Evolutionary conservation across 2,888 invertebrate genomes (phyloP).

Genomic region (Heliconius charithonia): DNA sequence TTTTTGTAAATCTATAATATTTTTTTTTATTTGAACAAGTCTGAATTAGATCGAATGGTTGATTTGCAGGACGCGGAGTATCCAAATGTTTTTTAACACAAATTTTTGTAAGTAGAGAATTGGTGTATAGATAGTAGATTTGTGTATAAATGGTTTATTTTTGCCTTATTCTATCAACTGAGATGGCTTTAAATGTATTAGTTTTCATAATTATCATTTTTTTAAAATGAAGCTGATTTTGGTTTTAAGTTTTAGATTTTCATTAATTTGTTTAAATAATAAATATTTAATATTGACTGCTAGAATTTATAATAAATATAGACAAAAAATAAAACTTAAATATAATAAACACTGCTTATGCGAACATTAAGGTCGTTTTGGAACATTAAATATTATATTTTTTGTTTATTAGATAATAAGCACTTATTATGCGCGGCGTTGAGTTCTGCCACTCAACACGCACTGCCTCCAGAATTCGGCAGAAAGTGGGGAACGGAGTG

Average conservation of each 20-base stretch:
- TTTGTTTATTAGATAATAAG: too few relatives aligned
- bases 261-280: background rate
- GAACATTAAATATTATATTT: background rate
- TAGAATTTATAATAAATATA: too few relatives aligned
- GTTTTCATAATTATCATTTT: background rate
- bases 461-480: too few relatives aligned
- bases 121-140: constrained; percentile 58
- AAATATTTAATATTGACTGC: too few relatives aligned
- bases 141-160: constrained; percentile 45
- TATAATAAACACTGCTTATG: background rate
- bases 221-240: too few relatives aligned
- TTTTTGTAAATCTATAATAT: background rate
- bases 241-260: background rate
- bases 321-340: background rate
- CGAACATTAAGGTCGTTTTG: background rate
- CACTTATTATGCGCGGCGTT: too few relatives aligned
- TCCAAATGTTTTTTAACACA: constrained; percentile 80
- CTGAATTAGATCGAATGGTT: constrained; percentile 79
- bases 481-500: too few relatives aligned
- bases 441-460: too few relatives aligned
- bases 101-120: constrained; percentile 70
- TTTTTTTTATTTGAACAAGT: background rate
- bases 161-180: constrained; percentile 41
- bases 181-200: constrained; percentile 26
- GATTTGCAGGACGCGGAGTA: constrained; percentile 77